These are phyloP conservation scores for Ormyrus rosae DNA, from an alignment of 2,888 invertebrate genomes.

Conservation along the genomic window DNA sequence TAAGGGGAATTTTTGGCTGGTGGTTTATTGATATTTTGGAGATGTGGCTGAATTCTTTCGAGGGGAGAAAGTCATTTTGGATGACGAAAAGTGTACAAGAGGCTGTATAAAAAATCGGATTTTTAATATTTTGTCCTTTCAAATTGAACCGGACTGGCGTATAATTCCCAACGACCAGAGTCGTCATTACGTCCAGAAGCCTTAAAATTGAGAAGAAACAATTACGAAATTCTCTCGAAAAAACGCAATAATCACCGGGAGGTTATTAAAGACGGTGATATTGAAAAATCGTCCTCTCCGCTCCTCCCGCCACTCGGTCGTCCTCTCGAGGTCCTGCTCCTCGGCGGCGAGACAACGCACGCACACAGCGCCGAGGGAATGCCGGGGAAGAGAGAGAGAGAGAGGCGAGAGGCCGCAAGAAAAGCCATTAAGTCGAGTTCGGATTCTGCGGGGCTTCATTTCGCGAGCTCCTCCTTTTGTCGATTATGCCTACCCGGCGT, in stretches of 20 bases:
- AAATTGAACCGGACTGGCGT: too few species aligned
- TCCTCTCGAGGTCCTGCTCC: constrained; percentile 7
- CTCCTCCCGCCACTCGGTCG: neutral
- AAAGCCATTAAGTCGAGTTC: constrained; percentile 55
- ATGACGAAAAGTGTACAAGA: too few species aligned
- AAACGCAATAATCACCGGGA: neutral
- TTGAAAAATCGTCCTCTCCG: constrained; percentile 19
- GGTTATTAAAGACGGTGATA: constrained; percentile 23
- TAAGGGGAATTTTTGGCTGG: too few species aligned
- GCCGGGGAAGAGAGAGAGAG: neutral
- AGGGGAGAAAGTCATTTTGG: too few species aligned
- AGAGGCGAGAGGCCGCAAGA: constrained; percentile 40
- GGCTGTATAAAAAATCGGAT: too few species aligned
- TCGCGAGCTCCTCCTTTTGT: constrained; percentile 51
- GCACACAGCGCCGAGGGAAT: neutral
- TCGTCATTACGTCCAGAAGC: too few species aligned
- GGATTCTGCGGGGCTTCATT: constrained; percentile 37
- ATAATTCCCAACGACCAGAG: too few species aligned
- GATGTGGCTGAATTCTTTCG: too few species aligned
- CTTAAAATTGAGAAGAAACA: too few species aligned
- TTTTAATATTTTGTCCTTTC: too few species aligned
- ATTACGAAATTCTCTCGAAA: neutral
- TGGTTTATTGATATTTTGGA: too few species aligned
- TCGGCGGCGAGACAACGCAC: neutral
- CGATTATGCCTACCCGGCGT: constrained; percentile 37